Evolutionary conservation across 2,797 vertebrate genomes (phyloP), one percentile per base, ranked within the genome.

Genomic region (Serranus cabrilla): DNA sequence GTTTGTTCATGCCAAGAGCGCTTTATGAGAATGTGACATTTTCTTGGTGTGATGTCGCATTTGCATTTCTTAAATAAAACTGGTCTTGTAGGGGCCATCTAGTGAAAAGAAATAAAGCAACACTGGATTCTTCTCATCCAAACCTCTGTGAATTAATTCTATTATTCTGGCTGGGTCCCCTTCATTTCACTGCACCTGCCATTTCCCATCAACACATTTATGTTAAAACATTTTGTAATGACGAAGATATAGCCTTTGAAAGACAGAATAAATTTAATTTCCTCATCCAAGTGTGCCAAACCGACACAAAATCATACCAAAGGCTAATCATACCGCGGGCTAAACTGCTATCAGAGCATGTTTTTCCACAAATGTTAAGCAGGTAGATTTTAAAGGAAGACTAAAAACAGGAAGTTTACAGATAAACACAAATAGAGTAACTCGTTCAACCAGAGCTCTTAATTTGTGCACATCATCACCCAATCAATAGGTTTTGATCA

Each of bases 1-100:
- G 94, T 94, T 94, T 93, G 87, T 92, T 94, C 86, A 93, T 94
- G 91, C 90, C 90, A 94, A 94, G 92, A 92, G 92, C 92, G 91
- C 91, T 91, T 93, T 93, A 93, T 89, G 84, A 91, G 89, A 94
- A 95, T 94, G 94, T 94, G 93, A 94, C 91, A 81, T 92, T 88
- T 93, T 89, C 84, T 93, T 86, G 85, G 85, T 93, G 88, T 92
- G 90, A 86, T 86, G 91, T 91, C 90, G 71, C 92, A 90, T 94
- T 91, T 91, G 87, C 87, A 93, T 93, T 93, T 92, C 88, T 90
- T 92, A 93, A 94, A 91, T 91, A 92, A 91, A 89, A 88, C 72
- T 84, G 93, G 91, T 91, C 93, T 90, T 90, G 74, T 91, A 92
- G 91, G 88, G 93, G 83, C 88, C 88, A 79, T 80, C 71, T 94